Conservation (phyloP, 2,888 invertebrate species). For the Drosophila niveifrons region DNA sequence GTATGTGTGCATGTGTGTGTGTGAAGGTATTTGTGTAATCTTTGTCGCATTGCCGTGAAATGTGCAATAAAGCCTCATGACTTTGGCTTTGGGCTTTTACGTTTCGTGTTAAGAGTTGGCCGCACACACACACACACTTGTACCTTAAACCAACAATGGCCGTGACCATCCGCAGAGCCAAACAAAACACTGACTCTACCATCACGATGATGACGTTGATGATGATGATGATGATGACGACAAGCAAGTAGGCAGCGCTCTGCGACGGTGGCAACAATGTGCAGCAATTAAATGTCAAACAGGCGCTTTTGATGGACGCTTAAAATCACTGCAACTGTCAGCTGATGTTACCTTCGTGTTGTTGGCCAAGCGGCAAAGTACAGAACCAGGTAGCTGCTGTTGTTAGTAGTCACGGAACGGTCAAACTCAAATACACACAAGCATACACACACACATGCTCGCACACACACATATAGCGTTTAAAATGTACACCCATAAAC, state of each 20-base stretch:
- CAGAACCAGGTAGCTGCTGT: slow-evolving; percentile 24
- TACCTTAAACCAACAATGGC: slow-evolving; percentile 54
- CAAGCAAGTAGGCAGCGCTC: slow-evolving; percentile 31
- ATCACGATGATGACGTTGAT: slow-evolving; percentile 21
- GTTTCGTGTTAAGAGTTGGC: slow-evolving; percentile 61
- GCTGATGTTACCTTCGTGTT: slow-evolving; percentile 41
- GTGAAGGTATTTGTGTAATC: slow-evolving; percentile 53
- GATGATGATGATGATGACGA: slow-evolving; percentile 22
- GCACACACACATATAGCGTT: slow-evolving; percentile 52
- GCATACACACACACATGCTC: slow-evolving; percentile 18
- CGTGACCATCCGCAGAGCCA: slow-evolving; percentile 26
- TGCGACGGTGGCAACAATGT: slow-evolving; percentile 51
- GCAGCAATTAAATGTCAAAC: slow-evolving; percentile 78
- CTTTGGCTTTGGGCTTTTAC: slow-evolving; percentile 64
- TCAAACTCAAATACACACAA: slow-evolving; percentile 27
- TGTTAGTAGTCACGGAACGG: slow-evolving; percentile 45
- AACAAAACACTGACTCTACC: slow-evolving; percentile 30
- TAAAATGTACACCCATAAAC: slow-evolving; percentile 81
- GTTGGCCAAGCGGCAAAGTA: slow-evolving; percentile 30
- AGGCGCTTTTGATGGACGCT: slow-evolving; percentile 77
- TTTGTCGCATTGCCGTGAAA: slow-evolving; percentile 76
- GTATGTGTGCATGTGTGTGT: slow-evolving; percentile 14
- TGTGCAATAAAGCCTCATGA: slow-evolving; percentile 74
- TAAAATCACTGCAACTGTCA: slow-evolving; percentile 76
- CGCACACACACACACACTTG: slow-evolving; percentile 47